A percentile compares a stretch with the other conserved stretches of the same genome.
Conservation (phyloP, 2,797 vertebrate species). For the Sebastes matsubarae region DNA sequence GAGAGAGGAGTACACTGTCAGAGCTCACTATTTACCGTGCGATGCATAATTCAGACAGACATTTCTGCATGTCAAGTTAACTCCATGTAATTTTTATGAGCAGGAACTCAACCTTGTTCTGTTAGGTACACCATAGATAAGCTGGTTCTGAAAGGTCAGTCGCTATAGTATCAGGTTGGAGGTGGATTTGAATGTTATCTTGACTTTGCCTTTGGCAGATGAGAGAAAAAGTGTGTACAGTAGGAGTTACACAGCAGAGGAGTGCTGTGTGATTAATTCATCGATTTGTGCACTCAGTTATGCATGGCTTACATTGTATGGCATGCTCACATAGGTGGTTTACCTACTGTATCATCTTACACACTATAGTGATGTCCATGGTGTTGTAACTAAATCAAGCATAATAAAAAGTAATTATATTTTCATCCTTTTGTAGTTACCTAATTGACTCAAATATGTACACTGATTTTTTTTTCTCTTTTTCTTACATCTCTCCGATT, state of each 20-base stretch:
- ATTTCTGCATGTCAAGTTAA: slow-evolving; percentile 68
- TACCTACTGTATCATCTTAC: slow-evolving; percentile 33
- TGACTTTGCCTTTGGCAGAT: not conserved
- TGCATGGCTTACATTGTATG: slow-evolving; percentile 25
- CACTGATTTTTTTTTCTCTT: not conserved
- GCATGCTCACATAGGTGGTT: not conserved
- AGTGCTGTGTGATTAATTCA: slow-evolving; percentile 43
- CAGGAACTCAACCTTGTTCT: slow-evolving; percentile 41
- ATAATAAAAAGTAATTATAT: slow-evolving; percentile 16
- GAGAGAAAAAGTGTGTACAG: not conserved
- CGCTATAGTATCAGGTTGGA: not conserved
- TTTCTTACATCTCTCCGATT: not conserved
- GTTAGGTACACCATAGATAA: not conserved
- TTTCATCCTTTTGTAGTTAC: slow-evolving; percentile 17
- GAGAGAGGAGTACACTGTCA: slow-evolving; percentile 4
- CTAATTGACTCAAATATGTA: not conserved
- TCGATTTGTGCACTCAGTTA: slow-evolving; percentile 8
- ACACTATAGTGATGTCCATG: not conserved
- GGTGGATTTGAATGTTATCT: slow-evolving; percentile 20
- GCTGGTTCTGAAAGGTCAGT: slow-evolving; percentile 11
- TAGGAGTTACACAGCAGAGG: not conserved
- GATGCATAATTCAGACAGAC: slow-evolving; percentile 72
- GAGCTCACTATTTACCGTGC: slow-evolving; percentile 67
- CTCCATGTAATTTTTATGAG: slow-evolving; percentile 66
- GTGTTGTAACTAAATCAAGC: slow-evolving; percentile 30